These are phyloP conservation scores for Sternotherus odoratus DNA, from an alignment of 2,797 vertebrate species.

Conservation along the genomic window DNA sequence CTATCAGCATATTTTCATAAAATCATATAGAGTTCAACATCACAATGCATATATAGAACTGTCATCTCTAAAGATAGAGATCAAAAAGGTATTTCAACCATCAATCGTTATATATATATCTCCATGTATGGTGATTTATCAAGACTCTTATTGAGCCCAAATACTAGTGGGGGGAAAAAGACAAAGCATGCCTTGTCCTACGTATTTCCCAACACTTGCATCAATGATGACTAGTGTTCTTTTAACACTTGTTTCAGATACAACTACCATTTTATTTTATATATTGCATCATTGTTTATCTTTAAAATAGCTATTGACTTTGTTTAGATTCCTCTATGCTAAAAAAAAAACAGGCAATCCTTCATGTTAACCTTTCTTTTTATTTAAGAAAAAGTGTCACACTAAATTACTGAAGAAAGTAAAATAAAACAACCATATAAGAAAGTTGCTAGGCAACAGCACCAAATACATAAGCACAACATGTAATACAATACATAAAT, in stretches of 20 bases:
- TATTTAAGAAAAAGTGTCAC: background rate
- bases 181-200: background rate
- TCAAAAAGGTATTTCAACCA: no score
- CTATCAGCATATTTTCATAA: no score
- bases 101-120: no score
- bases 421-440: slow-evolving; percentile 20
- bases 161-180: background rate
- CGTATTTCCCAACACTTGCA: background rate
- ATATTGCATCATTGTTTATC: background rate
- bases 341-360: background rate
- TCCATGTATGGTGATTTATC: background rate
- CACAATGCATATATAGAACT: background rate
- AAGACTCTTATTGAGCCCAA: background rate
- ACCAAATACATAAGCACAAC: slow-evolving; percentile 26
- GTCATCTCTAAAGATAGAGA: no score
- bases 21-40: no score
- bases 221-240: background rate
- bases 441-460: background rate
- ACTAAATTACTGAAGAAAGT: background rate
- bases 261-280: background rate
- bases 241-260: background rate
- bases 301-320: slow-evolving; percentile 7
- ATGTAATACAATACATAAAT: slow-evolving; percentile 35
- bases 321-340: background rate
- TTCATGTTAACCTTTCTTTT: background rate